These are phyloP conservation scores for Lasiurus borealis DNA, from an alignment of 2,113 vertebrate genomes.

Conservation along the genomic window DNA sequence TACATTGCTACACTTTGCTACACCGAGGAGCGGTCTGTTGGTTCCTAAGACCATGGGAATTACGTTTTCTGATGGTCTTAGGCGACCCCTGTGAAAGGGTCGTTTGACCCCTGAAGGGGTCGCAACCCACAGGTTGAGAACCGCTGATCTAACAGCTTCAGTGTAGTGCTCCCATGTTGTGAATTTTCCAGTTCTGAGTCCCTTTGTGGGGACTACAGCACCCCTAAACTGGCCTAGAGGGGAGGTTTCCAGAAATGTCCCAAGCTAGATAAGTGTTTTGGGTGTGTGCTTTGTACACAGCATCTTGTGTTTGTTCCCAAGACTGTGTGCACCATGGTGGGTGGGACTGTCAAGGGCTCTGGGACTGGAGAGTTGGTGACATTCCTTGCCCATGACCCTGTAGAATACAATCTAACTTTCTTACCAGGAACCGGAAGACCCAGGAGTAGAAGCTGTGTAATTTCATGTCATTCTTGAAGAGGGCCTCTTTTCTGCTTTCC, in stretches of 20 bases:
- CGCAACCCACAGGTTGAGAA: too few species aligned
- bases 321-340: constrained; percentile 44
- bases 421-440: not conserved
- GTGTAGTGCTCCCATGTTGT: not conserved
- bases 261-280: constrained; percentile 36
- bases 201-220: not conserved
- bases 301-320: not conserved
- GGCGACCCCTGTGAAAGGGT: too few species aligned
- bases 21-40: too few species aligned
- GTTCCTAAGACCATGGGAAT: too few species aligned
- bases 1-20: too few species aligned
- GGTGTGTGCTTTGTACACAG: not conserved
- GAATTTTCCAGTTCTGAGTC: not conserved
- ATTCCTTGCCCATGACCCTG: constrained; percentile 79
- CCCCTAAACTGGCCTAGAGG: not conserved
- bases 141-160: too few species aligned
- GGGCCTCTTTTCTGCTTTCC: not conserved
- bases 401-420: constrained; percentile 36
- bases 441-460: not conserved
- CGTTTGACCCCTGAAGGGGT: too few species aligned
- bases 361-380: constrained; percentile 63
- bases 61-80: too few species aligned
- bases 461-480: not conserved
- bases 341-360: constrained; percentile 68
- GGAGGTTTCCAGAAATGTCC: constrained; percentile 55